Percentiles rank a stretch among this genome's conserved stretches.
Conservation (phyloP, 2,797 vertebrate genomes). For the Esox masquinongy region DNA sequence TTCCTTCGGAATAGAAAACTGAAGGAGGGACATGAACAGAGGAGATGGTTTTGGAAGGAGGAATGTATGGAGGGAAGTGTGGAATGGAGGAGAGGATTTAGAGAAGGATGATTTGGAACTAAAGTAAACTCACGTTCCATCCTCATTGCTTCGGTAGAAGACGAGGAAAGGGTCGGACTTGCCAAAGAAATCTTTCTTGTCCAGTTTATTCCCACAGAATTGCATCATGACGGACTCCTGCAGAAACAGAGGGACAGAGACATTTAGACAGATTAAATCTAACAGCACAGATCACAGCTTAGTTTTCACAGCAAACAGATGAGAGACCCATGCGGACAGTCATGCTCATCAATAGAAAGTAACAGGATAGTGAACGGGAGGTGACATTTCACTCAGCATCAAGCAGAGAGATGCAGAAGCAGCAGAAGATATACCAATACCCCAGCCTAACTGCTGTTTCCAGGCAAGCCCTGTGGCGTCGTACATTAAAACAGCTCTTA, state of each 20-base stretch:
- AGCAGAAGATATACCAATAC: not conserved
- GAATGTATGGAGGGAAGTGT: not conserved
- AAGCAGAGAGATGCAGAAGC: not conserved
- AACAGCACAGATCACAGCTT: not conserved
- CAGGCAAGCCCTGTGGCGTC: too few relatives aligned
- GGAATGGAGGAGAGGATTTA: not conserved
- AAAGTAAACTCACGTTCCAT: slow-evolving; percentile 82
- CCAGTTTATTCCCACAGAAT: slow-evolving; percentile 92
- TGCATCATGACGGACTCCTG: slow-evolving; percentile 94
- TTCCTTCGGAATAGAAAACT: slow-evolving; percentile 47
- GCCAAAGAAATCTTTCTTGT: slow-evolving; percentile 96
- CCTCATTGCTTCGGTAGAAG: slow-evolving; percentile 92
- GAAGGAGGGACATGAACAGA: not conserved
- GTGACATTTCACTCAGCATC: not conserved
- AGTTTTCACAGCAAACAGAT: not conserved
- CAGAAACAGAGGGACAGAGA: slow-evolving; percentile 10
- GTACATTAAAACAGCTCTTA: too few relatives aligned
- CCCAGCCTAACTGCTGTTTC: too few relatives aligned
- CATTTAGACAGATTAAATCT: not conserved
- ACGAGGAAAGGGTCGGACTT: slow-evolving; percentile 93
- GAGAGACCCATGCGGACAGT: not conserved
- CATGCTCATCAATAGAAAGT: not conserved
- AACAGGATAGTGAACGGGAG: not conserved
- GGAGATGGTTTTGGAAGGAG: not conserved
- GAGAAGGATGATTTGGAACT: not conserved